Conservation (phyloP, 2,888 invertebrate species). For the Exephanes ischioxanthus region DNA sequence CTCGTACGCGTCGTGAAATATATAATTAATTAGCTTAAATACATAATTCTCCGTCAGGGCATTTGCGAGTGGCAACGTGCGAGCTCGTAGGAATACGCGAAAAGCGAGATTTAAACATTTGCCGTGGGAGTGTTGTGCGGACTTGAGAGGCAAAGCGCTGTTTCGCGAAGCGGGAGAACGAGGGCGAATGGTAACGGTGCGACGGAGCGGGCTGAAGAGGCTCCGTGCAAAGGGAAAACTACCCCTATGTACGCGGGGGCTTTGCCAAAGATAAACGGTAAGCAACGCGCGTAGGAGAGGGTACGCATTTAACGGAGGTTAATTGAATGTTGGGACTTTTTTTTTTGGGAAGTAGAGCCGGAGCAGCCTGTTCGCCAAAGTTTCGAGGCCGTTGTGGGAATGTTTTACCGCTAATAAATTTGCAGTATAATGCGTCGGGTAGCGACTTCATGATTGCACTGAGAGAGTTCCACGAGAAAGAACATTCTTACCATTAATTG, state of each 20-base stretch:
- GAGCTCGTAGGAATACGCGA: not conserved
- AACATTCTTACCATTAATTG: slow-evolving; percentile 2
- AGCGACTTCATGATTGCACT: not conserved
- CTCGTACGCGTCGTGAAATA: not conserved
- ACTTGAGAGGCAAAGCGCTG: not conserved
- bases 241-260: not conserved
- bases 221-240: not conserved
- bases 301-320: slow-evolving; percentile 7
- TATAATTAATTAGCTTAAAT: slow-evolving; percentile 55
- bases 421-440: not conserved
- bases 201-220: too few species aligned
- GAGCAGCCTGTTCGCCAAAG: slow-evolving; percentile 35
- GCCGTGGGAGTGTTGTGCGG: not conserved
- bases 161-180: not conserved
- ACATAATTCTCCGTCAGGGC: slow-evolving; percentile 2
- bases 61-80: slow-evolving; percentile 11
- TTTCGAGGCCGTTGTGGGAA: not conserved
- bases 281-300: slow-evolving; percentile 21
- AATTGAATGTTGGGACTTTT: not conserved
- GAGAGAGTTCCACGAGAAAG: not conserved
- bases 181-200: too few species aligned
- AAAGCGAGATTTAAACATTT: slow-evolving; percentile 48
- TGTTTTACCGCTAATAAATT: not conserved
- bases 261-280: slow-evolving; percentile 6
- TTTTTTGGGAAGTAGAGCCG: not conserved